These are phyloP conservation scores for Apostichopus californicus DNA, from an alignment of 35 echinoderm and acorn worm species.

Conservation along the genomic window DNA sequence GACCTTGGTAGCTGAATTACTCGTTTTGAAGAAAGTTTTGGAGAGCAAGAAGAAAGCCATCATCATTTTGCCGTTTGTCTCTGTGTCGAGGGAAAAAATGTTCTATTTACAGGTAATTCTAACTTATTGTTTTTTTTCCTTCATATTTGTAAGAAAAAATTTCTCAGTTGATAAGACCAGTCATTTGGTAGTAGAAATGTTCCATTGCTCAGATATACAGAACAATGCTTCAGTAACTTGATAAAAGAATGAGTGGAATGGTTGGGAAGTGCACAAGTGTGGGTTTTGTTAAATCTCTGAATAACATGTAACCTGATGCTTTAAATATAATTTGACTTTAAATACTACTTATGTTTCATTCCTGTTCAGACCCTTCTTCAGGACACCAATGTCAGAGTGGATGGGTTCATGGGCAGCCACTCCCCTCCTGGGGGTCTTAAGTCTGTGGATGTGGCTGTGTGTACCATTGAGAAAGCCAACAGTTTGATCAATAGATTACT, in stretches of 20 bases:
- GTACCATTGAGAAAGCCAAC: constrained; percentile 98
- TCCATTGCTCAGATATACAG: too few relatives aligned
- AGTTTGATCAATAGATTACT: constrained; percentile 90
- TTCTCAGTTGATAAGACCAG: too few relatives aligned
- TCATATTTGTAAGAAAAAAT: too few relatives aligned
- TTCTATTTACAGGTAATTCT: constrained; percentile 95
- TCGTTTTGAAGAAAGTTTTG: constrained; percentile 88
- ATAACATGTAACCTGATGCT: too few relatives aligned
- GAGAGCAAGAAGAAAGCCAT: constrained; percentile 97
- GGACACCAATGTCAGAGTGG: constrained; percentile 81
- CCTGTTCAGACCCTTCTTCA: constrained; percentile 77
- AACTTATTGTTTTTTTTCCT: too few relatives aligned
- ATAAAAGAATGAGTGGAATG: too few relatives aligned
- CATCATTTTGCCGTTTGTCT: constrained; percentile 93
- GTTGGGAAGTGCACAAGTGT: too few relatives aligned
- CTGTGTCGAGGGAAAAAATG: constrained; percentile 96
- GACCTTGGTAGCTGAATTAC: constrained; percentile 93
- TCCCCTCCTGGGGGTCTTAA: constrained; percentile 81
- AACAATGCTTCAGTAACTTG: too few relatives aligned
- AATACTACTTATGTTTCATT: not conserved
- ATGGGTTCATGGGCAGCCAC: constrained; percentile 91
- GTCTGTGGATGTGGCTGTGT: constrained; percentile 80
- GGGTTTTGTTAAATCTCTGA: too few relatives aligned
- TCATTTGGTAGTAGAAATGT: too few relatives aligned
- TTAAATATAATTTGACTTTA: not conserved